Evolutionary conservation across 2,113 vertebrate genomes (phyloP), one percentile per base, ranked within the genome.

Genomic region (Cryptoleucopteryx plumbea): DNA sequence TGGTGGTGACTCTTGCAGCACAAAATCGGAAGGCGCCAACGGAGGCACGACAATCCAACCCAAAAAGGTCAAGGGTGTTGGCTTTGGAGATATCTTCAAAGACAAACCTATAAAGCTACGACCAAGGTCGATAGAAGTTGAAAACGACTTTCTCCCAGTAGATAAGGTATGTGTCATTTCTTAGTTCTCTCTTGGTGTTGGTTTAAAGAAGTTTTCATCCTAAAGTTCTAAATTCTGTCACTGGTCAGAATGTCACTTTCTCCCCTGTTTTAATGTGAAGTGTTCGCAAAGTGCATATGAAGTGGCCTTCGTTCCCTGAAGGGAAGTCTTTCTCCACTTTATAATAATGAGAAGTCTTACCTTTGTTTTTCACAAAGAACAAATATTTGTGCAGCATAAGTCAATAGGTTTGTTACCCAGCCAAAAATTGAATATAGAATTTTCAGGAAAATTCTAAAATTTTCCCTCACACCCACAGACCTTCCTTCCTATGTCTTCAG

Each of bases 61-160:
- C 71, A 99, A 99, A 98, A 99, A 99, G 97, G 97, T 99, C 71
- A 98, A 98, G 82, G 99, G 99, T n/a, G 98, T 99, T 88, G 99
- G 99, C 77, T 99, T 99, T 92, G 99, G 99, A 23, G 99, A 99
- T 98, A 99, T 99, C 98, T 99, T 99, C 97, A 99, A 99, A 98
- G 99, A 99, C 94, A 99, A 99, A 94, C 99, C 99, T 82, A 99
- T 99, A 97, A 99, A 99, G 94, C 98, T 99, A 94, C 98, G 99
- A 84, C 99, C 99, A 73, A 98, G 99, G 77, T 99, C 99, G 20
- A 98, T 99, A 97, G 99, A 99, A 65, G 93, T 99, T 78, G 99
- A 99, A 89, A 97, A 97, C 16, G 99, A 99, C 87, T 98, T 96
- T 94, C 95, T 98, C 40, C 96, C 98, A 2, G 83, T 97, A 67